phyloP scores from a whole-genome alignment of 2,888 invertebrate species.

The Cryptus viduatorius region DNA sequence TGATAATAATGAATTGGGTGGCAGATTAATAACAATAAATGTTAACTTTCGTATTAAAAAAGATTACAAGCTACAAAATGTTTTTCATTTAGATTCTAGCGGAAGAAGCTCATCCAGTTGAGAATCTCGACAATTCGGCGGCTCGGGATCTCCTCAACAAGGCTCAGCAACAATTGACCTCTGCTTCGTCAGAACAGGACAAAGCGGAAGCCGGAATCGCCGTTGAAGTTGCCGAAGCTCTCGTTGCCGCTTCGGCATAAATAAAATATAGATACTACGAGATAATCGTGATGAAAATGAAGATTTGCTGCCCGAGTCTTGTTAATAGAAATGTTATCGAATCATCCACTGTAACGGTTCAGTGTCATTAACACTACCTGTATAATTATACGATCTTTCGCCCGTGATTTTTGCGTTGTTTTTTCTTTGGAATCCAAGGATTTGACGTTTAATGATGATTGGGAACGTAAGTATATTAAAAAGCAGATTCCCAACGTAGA shows the following conservation, averaged over 20 bases:
- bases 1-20: too few relatives aligned
- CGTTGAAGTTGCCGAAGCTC: constrained; percentile 97
- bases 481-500: neutral
- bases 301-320: constrained; percentile 41
- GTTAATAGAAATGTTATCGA: constrained; percentile 63
- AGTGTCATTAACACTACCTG: constrained; percentile 65
- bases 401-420: constrained; percentile 19
- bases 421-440: neutral
- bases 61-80: constrained; percentile 22
- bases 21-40: neutral
- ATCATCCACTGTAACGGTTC: constrained; percentile 61
- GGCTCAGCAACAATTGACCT: constrained; percentile 92
- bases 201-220: constrained; percentile 97
- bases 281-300: neutral
- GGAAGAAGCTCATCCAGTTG: constrained; percentile 96
- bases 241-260: constrained; percentile 93
- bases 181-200: constrained; percentile 94
- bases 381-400: constrained; percentile 67
- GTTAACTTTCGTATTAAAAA: constrained; percentile 7
- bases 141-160: constrained; percentile 93
- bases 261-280: constrained; percentile 1
- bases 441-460: neutral
- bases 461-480: neutral
- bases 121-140: constrained; percentile 92
- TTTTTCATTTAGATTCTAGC: constrained; percentile 90